Percentiles rank a stretch among this genome's conserved stretches.
phyloP scores from a whole-genome alignment of 1,140 invertebrate genomes.

The Nilaparvata lugens region DNA sequence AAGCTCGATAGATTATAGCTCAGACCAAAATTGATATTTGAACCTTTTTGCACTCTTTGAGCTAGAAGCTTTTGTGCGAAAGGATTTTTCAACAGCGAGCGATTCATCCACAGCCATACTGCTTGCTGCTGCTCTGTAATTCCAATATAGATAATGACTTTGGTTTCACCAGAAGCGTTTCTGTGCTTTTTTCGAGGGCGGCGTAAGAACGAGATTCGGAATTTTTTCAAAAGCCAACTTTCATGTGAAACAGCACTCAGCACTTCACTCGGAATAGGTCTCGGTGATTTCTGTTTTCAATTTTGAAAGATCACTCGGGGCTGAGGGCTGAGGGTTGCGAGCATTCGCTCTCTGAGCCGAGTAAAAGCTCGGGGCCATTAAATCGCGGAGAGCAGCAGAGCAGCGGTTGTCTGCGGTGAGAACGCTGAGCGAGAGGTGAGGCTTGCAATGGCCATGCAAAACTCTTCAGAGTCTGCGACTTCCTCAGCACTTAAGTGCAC shows the following conservation, averaged over 20 bases:
- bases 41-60: no score
- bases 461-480: no score
- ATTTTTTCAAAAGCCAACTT: not conserved
- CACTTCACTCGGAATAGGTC: slow-evolving; percentile 2
- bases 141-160: no score
- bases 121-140: no score
- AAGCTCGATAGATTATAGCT: no score
- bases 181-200: no score
- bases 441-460: not conserved
- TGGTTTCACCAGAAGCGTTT: no score
- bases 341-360: not conserved
- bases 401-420: not conserved
- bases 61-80: no score
- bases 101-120: no score
- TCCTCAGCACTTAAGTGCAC: no score
- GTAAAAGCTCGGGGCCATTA: slow-evolving; percentile 4
- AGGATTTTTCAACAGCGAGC: no score
- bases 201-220: not conserved
- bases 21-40: no score
- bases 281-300: slow-evolving; percentile 4
- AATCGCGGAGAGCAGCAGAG: not conserved
- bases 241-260: slow-evolving; percentile 2
- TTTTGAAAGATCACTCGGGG: not conserved
- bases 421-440: not conserved
- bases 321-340: not conserved